phyloP scores from a whole-genome alignment of 2,888 invertebrate genomes.

The Lampropteryx suffumata region DNA sequence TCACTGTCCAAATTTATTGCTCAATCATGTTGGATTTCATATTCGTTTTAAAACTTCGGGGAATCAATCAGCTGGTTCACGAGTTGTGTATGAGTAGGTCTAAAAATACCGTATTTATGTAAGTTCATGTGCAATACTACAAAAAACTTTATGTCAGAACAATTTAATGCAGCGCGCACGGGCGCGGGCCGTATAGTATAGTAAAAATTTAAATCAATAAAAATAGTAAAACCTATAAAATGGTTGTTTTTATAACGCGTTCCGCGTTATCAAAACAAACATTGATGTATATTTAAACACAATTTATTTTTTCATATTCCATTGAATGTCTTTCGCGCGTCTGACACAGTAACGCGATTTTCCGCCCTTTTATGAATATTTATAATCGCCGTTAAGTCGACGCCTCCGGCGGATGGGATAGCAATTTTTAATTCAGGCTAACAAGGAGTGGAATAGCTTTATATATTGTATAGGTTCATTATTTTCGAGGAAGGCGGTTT shows the following conservation, averaged over 20 bases:
- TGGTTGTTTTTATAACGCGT: background rate
- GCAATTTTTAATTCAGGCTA: conserved; percentile 34
- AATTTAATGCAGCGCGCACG: conserved; percentile 22
- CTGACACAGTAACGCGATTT: conserved; percentile 24
- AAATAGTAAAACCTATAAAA: conserved; percentile 1
- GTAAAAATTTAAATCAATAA: no score
- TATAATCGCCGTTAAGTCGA: conserved; percentile 30
- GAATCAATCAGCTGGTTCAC: conserved; percentile 33
- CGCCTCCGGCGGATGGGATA: conserved; percentile 22
- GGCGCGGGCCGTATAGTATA: conserved; percentile 11
- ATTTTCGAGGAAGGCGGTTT: conserved; percentile 18
- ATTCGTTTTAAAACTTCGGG: conserved; percentile 25
- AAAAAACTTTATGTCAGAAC: conserved; percentile 27
- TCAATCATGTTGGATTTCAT: background rate
- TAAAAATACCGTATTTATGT: conserved; percentile 33
- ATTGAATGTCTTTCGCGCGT: conserved; percentile 8
- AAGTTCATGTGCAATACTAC: conserved; percentile 28
- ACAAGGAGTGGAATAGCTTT: conserved; percentile 27
- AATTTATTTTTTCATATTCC: conserved; percentile 10
- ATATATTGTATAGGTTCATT: conserved; percentile 28
- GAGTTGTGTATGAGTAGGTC: conserved; percentile 24
- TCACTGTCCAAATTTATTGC: no score
- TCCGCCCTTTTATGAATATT: conserved; percentile 32
- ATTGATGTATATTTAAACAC: conserved; percentile 4
- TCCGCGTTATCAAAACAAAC: conserved; percentile 3